A percentile compares a stretch with the other conserved stretches of the same genome.
These are phyloP conservation scores for Terrapene triunguis DNA, from an alignment of 2,113 vertebrate genomes.

Conservation along the genomic window DNA sequence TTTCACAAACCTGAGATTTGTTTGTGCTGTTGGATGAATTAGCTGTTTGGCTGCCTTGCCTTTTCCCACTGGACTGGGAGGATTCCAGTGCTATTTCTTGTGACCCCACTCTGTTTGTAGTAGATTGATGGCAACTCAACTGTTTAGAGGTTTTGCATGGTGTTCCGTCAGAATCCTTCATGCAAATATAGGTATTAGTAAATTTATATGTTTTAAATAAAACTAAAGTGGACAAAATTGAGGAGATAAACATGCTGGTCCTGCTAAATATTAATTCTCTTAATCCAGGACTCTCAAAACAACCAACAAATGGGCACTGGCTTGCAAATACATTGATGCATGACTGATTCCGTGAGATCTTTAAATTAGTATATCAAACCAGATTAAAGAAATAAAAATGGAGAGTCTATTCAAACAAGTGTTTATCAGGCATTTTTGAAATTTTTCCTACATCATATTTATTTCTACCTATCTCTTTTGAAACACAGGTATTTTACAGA, in stretches of 20 bases:
- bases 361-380: not conserved
- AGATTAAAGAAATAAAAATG: not conserved
- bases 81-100: conserved; percentile 84
- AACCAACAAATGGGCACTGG: rapidly evolving
- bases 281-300: conserved; percentile 50
- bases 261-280: not conserved
- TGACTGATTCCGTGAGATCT: not conserved
- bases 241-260: not conserved
- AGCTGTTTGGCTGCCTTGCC: conserved; percentile 78
- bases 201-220: conserved; percentile 18
- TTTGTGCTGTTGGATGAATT: conserved; percentile 82
- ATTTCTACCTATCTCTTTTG: not conserved
- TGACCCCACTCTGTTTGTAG: conserved; percentile 80
- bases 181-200: conserved; percentile 64
- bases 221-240: not conserved
- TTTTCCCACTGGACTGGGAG: conserved; percentile 79
- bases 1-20: conserved; percentile 90
- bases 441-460: not conserved
- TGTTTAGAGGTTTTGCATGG: conserved; percentile 96
- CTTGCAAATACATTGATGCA: not conserved
- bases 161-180: conserved; percentile 96
- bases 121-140: conserved; percentile 84
- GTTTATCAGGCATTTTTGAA: not conserved
- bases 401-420: not conserved
- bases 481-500: not conserved